Evolutionary conservation across 2,888 invertebrate species (phyloP).

Genomic region (Chorisops tibialis): DNA sequence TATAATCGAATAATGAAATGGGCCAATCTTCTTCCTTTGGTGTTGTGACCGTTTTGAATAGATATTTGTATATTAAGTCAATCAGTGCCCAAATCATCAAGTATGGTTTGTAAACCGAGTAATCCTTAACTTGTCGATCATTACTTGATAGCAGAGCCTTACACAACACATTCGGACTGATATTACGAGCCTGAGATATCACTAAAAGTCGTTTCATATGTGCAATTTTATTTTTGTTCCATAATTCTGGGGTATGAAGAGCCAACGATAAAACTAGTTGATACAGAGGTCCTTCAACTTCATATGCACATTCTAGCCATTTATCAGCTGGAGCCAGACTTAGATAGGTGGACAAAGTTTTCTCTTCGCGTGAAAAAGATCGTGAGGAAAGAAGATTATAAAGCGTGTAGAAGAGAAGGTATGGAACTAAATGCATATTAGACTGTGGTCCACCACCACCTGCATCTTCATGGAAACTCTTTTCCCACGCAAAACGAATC

Average conservation of each 20-base stretch:
- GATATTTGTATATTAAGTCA: constrained; percentile 76
- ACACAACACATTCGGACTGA: constrained; percentile 56
- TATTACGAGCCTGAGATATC: constrained; percentile 74
- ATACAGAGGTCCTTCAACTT: constrained; percentile 90
- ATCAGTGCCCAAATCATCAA: constrained; percentile 82
- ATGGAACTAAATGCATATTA: constrained; percentile 95
- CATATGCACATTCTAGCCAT: constrained; percentile 74
- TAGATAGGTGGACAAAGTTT: constrained; percentile 70
- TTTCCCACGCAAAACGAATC: constrained; percentile 85
- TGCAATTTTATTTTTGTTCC: constrained; percentile 67
- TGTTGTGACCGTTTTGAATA: constrained; percentile 80
- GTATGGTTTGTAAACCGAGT: constrained; percentile 79
- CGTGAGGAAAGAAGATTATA: constrained; percentile 19
- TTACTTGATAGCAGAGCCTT: constrained; percentile 53
- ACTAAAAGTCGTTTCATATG: constrained; percentile 75
- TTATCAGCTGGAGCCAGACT: constrained; percentile 61
- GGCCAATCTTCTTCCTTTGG: constrained; percentile 86
- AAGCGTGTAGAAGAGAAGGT: constrained; percentile 45
- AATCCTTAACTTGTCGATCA: constrained; percentile 62
- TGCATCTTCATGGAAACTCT: constrained; percentile 95
- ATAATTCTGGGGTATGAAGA: constrained; percentile 72
- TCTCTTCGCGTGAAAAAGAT: constrained; percentile 62
- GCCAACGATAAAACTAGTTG: constrained; percentile 78
- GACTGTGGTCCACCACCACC: constrained; percentile 96
- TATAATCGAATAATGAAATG: constrained; percentile 82